Evolutionary conservation across 2,888 invertebrate genomes (phyloP).

Genomic region (Notocelia uddmanniana): DNA sequence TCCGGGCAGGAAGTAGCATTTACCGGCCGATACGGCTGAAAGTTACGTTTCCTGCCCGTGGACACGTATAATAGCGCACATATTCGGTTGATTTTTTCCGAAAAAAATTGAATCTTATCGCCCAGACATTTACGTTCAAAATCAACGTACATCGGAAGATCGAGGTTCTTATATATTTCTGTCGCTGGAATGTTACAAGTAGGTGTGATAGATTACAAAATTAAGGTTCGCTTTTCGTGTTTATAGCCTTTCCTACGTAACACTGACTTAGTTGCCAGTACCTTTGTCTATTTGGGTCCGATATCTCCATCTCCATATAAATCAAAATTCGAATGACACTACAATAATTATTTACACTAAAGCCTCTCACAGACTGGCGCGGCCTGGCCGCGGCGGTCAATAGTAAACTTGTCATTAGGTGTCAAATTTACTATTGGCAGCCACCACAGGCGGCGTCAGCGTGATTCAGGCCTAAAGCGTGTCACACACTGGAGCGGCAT

Average conservation of each 20-base stretch:
- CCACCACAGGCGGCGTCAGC: too few relatives aligned
- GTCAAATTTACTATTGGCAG: too few relatives aligned
- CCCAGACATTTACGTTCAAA: neutral
- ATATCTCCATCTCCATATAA: neutral
- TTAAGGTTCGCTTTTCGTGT: neutral
- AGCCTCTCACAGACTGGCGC: too few relatives aligned
- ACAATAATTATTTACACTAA: too few relatives aligned
- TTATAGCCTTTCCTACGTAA: neutral
- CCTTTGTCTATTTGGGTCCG: constrained; percentile 11
- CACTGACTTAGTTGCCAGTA: constrained; percentile 33
- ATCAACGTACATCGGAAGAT: neutral
- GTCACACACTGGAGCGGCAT: too few relatives aligned
- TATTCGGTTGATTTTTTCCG: neutral
- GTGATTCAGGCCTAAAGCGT: too few relatives aligned
- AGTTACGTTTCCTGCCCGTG: neutral
- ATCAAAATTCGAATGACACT: too few relatives aligned
- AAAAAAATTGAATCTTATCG: neutral
- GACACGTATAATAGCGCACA: neutral
- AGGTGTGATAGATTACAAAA: neutral
- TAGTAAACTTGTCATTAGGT: too few relatives aligned
- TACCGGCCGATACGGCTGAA: neutral
- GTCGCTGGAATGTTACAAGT: too few relatives aligned
- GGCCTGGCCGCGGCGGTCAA: too few relatives aligned
- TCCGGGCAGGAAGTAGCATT: neutral
- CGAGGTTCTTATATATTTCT: neutral